Conservation (phyloP, 2,113 vertebrate genomes). For the Paratilapia polleni region DNA sequence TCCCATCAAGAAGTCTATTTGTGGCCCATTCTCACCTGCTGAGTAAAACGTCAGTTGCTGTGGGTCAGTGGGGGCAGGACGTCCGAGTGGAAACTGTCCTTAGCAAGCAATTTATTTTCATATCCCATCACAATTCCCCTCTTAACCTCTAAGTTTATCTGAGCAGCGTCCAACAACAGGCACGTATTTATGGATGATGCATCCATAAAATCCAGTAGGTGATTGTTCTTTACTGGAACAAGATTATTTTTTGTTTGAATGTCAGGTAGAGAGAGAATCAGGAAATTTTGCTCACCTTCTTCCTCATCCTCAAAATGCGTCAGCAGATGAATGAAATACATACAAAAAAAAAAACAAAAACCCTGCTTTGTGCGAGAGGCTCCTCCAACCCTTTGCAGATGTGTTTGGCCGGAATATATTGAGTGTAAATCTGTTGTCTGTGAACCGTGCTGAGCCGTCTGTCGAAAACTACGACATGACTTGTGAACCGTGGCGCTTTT, state of each 20-base stretch:
- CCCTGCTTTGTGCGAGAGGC: not conserved
- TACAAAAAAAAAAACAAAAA: not conserved
- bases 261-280: conserved; percentile 23
- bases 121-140: conserved; percentile 7
- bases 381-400: not conserved
- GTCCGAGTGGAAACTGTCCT: conserved; percentile 45
- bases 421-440: conserved; percentile 32
- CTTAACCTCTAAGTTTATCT: not conserved
- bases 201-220: not conserved
- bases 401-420: conserved; percentile 1
- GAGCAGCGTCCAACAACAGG: not conserved
- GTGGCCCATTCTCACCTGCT: conserved; percentile 37
- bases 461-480: conserved; percentile 2
- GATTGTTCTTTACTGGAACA: conserved; percentile 34
- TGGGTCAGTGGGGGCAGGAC: conserved; percentile 32
- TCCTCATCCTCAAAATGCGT: conserved; percentile 19
- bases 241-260: not conserved
- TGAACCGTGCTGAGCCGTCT: conserved; percentile 16
- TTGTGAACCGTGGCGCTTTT: conserved; percentile 49
- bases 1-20: conserved; percentile 4
- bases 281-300: conserved; percentile 25
- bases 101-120: not conserved
- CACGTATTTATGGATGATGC: conserved; percentile 26
- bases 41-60: not conserved
- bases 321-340: not conserved